Conservation (phyloP, 2,797 vertebrate species). For the Squalus acanthias region DNA sequence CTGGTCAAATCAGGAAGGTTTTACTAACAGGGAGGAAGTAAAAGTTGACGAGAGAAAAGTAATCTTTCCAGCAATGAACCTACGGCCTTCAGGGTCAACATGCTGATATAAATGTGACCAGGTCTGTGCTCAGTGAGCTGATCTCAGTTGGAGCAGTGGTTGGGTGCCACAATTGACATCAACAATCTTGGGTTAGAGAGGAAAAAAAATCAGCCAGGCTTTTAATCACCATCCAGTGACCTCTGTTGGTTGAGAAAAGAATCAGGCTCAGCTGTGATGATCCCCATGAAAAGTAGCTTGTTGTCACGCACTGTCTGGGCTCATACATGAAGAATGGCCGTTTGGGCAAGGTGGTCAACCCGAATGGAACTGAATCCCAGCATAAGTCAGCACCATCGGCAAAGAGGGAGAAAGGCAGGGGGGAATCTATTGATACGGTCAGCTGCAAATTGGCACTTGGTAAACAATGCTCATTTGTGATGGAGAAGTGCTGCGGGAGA, state of each 20-base stretch:
- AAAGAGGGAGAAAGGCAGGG: background rate
- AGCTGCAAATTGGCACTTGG: background rate
- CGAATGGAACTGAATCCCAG: background rate
- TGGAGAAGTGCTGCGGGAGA: background rate
- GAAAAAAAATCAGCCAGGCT: background rate
- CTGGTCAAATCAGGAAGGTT: background rate
- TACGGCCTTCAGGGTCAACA: background rate
- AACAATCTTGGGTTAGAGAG: background rate
- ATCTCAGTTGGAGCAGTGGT: background rate
- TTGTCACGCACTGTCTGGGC: background rate
- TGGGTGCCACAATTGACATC: background rate
- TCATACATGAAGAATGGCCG: background rate
- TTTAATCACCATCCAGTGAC: background rate
- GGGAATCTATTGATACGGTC: background rate
- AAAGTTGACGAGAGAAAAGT: background rate
- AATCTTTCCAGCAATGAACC: background rate
- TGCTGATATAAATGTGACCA: background rate
- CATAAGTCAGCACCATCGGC: background rate
- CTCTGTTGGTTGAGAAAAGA: background rate
- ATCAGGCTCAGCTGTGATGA: background rate
- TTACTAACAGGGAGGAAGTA: background rate
- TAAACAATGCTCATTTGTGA: background rate
- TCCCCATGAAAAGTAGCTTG: background rate
- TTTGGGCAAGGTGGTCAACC: background rate
- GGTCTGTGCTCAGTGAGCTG: background rate